Evolutionary conservation across 2,797 vertebrate species (phyloP).

Genomic region (Argentina silus): DNA sequence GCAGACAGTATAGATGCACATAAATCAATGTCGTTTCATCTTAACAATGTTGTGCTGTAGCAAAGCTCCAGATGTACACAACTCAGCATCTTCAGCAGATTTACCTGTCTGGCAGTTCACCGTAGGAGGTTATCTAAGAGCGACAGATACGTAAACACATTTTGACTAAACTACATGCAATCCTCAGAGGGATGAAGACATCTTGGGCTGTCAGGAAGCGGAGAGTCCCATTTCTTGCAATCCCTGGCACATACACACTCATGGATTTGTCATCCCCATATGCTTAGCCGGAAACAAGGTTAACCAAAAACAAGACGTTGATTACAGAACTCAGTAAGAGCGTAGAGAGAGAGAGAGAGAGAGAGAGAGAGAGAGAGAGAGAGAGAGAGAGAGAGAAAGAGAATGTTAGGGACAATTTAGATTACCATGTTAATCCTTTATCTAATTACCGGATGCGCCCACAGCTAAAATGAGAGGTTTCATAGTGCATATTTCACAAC

Average conservation of each 20-base stretch:
- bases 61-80: constrained; percentile 20
- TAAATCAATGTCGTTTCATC: constrained; percentile 38
- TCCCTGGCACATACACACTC: constrained; percentile 53
- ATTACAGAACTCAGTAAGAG: constrained; percentile 56
- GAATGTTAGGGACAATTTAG: constrained; percentile 75
- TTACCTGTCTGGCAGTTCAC: background rate
- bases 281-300: constrained; percentile 64
- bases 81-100: background rate
- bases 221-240: constrained; percentile 54
- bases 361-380: constrained; percentile 22
- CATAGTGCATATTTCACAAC: constrained; percentile 59
- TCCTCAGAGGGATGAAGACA: constrained; percentile 57
- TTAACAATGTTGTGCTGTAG: constrained; percentile 18
- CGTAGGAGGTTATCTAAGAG: constrained; percentile 41
- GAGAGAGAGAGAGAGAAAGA: constrained; percentile 21
- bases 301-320: constrained; percentile 66
- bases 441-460: constrained; percentile 76
- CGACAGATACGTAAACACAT: constrained; percentile 58
- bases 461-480: constrained; percentile 69
- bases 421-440: constrained; percentile 80
- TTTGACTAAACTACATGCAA: constrained; percentile 61
- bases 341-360: background rate
- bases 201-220: constrained; percentile 46
- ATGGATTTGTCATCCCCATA: constrained; percentile 64
- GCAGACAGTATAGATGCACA: constrained; percentile 29